A percentile compares a stretch with the other conserved stretches of the same genome.
phyloP scores from a whole-genome alignment of 2,888 invertebrate species.

The Nebria salina region DNA sequence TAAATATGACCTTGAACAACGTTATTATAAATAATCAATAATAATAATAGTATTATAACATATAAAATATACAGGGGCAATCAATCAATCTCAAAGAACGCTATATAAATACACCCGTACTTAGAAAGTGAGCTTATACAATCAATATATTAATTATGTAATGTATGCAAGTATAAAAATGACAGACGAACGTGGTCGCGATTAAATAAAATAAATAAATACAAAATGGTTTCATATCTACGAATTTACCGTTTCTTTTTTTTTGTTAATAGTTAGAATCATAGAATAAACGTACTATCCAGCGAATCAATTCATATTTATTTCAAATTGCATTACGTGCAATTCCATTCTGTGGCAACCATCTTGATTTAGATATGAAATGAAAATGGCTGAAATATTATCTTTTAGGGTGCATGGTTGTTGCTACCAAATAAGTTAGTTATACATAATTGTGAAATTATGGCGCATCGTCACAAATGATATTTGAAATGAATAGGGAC shows the following conservation, averaged over 20 bases:
- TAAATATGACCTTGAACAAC: constrained; percentile 28
- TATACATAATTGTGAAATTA: too few species aligned
- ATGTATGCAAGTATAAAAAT: constrained; percentile 37
- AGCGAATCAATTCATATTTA: constrained; percentile 10
- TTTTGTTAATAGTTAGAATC: neutral
- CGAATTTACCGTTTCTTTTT: neutral
- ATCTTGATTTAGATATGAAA: constrained; percentile 17
- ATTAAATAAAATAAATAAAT: neutral
- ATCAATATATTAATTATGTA: constrained; percentile 9
- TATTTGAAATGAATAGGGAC: neutral
- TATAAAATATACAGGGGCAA: constrained; percentile 38
- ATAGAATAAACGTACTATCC: neutral
- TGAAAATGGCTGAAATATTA: neutral
- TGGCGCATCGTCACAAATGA: too few species aligned
- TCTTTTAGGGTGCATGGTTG: too few species aligned
- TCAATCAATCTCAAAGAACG: constrained; percentile 32
- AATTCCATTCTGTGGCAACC: constrained; percentile 15
- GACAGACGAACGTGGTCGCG: constrained; percentile 1
- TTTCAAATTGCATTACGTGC: too few species aligned
- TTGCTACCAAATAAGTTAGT: too few species aligned
- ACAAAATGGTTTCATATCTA: constrained; percentile 1
- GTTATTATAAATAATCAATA: constrained; percentile 35
- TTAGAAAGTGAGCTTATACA: neutral
- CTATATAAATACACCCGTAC: constrained; percentile 36
- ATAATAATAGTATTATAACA: constrained; percentile 26